phyloP scores from a whole-genome alignment of 2,888 invertebrate genomes.

The Halictus quadricinctus region DNA sequence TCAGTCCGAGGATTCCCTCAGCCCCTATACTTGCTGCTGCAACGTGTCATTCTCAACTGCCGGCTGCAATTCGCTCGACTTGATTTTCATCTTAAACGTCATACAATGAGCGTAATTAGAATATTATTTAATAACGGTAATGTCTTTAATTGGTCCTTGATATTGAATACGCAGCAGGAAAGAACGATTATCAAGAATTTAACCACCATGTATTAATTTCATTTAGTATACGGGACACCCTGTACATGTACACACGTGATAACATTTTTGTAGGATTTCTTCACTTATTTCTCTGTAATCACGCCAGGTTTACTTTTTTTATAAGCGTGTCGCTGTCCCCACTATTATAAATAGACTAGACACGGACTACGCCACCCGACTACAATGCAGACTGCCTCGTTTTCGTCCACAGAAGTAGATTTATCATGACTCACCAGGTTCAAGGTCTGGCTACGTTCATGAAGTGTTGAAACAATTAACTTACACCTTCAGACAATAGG shows the following conservation, averaged over 20 bases:
- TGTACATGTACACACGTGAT: no score
- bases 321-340: not conserved
- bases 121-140: no score
- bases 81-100: not conserved
- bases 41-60: not conserved
- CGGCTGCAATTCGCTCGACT: not conserved
- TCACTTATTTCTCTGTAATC: not conserved
- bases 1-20: conserved; percentile 44
- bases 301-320: not conserved
- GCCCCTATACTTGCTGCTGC: not conserved
- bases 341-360: not conserved
- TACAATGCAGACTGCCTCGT: not conserved
- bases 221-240: no score
- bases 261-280: no score
- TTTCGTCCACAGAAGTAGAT: not conserved
- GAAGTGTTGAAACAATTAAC: not conserved
- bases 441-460: not conserved
- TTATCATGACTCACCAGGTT: not conserved
- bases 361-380: not conserved
- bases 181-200: no score
- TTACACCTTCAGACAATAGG: not conserved
- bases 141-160: no score
- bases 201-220: no score
- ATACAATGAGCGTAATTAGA: no score
- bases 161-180: no score